Percentiles rank a stretch among this genome's conserved stretches.
phyloP scores from a whole-genome alignment of 2,113 vertebrate species.

The Erythrocercus mccallii region DNA sequence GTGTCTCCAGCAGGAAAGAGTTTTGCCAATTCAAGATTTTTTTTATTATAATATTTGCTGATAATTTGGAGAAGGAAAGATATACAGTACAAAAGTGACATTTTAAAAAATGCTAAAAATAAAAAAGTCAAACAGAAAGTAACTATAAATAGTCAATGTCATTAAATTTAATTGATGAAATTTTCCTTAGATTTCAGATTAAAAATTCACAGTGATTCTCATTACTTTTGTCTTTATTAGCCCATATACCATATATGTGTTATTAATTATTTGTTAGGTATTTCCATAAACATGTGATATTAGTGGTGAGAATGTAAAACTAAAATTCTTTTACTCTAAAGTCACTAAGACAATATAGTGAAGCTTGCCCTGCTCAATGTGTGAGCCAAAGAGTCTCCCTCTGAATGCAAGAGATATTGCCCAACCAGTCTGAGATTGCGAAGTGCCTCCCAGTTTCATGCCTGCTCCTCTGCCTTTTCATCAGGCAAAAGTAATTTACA shows the following conservation, averaged over 20 bases:
- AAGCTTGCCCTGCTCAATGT: neutral
- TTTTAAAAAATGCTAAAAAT: neutral
- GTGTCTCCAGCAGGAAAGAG: neutral
- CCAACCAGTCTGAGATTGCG: neutral
- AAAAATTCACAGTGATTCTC: neutral
- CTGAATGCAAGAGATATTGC: neutral
- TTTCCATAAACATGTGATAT: neutral
- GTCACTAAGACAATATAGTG: neutral
- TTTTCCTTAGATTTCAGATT: neutral
- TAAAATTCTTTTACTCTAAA: neutral
- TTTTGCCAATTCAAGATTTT: neutral
- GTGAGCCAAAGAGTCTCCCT: neutral
- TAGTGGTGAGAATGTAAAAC: neutral
- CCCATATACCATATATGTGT: no score
- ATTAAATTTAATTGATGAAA: neutral
- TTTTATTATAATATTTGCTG: neutral
- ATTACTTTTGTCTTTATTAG: neutral
- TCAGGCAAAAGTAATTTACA: neutral
- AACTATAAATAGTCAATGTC: neutral
- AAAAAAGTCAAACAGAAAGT: neutral
- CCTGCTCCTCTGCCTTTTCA: neutral
- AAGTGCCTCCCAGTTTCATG: neutral
- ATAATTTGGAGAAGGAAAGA: neutral
- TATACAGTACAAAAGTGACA: neutral
- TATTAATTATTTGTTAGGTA: neutral